Base-by-base conservation (phyloP, 2,888 invertebrate genomes). In the Pristionchus arcanus region DNA sequence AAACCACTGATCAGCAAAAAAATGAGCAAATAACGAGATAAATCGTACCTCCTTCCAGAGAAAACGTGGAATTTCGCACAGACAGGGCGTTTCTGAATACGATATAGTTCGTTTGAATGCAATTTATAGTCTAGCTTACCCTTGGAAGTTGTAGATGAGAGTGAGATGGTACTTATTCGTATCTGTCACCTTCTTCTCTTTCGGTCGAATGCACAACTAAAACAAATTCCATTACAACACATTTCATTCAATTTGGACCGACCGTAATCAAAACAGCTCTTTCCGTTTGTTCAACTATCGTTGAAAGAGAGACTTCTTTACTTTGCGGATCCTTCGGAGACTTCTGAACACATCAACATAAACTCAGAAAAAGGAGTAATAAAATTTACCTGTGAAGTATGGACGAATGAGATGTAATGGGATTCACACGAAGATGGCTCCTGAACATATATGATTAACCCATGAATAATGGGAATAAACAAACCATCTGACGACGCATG, bases 401-500 rank as follows among this genome's bases (percentile, higher is more conserved):
- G 89, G 42, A 66, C 42, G 49, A 89, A 42, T 2, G 81, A 55
- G 34, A 89, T 49, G 11, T 59, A n/a, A 34, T 89, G 81, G 25
- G 37, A 81, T 19, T 81, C 34, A 49, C 3, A 4, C 2, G 89
- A 49, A 16, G 89, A 55, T 15, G 88, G 88, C 16, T 88, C 88
- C 88, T 88, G 81, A 5, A 81, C 16, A 11, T 34, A 34, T 31
- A 19, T 34, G 9, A 49, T 49, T 3, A 15, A 49, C 15, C 1
- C 25, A 81, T 28, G 2, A 42, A 42, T 42, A 42, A 49, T 11
- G 13, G 13, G 11, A 49, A 49, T 7, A 81, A 28, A n/a, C 91
- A 90, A 49, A 93, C 93, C 94, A 94, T 90, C 90, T 94, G 93
- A 1, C 90, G 59, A 49, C 71, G 90, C 94, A 94, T 93, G 37